Evolutionary conservation across 2,113 vertebrate species (phyloP), one percentile per base, ranked within the genome.

Genomic region (Cottus gobio): DNA sequence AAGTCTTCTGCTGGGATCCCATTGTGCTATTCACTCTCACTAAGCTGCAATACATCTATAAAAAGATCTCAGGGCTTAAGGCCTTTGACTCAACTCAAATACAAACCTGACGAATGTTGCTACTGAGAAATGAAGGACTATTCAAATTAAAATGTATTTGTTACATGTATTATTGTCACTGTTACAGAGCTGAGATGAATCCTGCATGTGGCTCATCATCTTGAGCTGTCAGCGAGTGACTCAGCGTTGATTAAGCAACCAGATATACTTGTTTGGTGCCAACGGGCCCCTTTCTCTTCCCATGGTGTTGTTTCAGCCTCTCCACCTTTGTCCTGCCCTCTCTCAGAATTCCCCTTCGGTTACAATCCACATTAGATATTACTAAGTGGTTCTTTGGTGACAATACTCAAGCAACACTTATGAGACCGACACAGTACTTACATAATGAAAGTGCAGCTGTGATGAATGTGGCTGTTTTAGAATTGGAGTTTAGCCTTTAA

Each of bases 341-440:
- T 52, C 52, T 57, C 66, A 54, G 56, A 76, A 63, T 77, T 80
- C 63, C 62, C 71, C 11, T 66, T 34, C 34, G 50, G 4, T 67
- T 26, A 46, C 5, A 76, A 39, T 57, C 39, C 85, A 71, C 71
- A 67, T 26, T 58, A 64, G 64, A 56, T 75, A 67, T 85, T 56
- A 52, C 77, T 85, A 28, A 66, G 65, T 75, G 50, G 56, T 83
- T 65, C 71, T 70, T 85, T 86, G 82, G 81, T 82, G 74, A 89
- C 79, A 81, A 87, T 69, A 36, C 57, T 72, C 82, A 86, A 87
- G 83, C 79, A 84, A 81, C 84, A 80, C 87, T 89, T 85, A 87
- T 16, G 48, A 75, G 69, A 34, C 52, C 73, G 30, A 75, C 79
- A 46, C 56, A 74, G 76, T 66, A 67, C 84, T 87, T 84, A 86